Evolutionary conservation across 1,140 invertebrate genomes (phyloP), one percentile per base, ranked within the genome.

Genomic region (Pseudomyrmex dendroicus): DNA sequence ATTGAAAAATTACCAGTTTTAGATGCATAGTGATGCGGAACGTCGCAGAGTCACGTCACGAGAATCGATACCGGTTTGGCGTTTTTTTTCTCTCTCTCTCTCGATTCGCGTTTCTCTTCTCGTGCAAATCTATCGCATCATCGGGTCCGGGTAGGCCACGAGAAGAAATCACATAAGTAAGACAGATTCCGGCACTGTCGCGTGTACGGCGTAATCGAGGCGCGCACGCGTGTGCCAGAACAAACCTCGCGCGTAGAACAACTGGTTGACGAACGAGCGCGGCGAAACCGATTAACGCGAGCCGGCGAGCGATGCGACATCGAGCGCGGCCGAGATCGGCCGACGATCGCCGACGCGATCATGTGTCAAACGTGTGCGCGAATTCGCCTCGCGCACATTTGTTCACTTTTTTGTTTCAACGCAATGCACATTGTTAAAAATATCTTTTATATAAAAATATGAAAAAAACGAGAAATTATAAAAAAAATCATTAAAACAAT

Each of bases 211-310:
- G 25, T 76, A 70, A 13, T 54, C n/a, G 10, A 15, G 44, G 25
- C 25, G 35, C 3, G 22, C 2, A 8, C 52, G 74, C 57, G 52
- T 61, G 77, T 35, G 20, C 64, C 61, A 22, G 20, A 66, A 77
- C 22, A 35, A 78, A 10, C 56, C 35, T 35, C 4, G n/a, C 22
- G 4, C 68, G 35, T 57, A 13, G 17, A 56, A 84, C 82, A 70
- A 44, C 63, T n/a, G 44, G 70, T 54, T 72, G 54, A 72, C 85
- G 83, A 88, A 87, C 77, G 66, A 82, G 61, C 48, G 25, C 25
- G 52, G 54, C 84, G n/a, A 8, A 17, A 66, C 56, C 73, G 73
- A 46, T 56, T 57, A 63, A 15, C 12, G 52, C n/a, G 54, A 2
- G 46, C 50, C 59, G 54, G 59, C 73, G 50, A 12, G 59, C 82